A percentile compares a stretch with the other conserved stretches of the same genome.
Conservation (phyloP, 2,888 invertebrate species). For the Conops quadrifasciatus region DNA sequence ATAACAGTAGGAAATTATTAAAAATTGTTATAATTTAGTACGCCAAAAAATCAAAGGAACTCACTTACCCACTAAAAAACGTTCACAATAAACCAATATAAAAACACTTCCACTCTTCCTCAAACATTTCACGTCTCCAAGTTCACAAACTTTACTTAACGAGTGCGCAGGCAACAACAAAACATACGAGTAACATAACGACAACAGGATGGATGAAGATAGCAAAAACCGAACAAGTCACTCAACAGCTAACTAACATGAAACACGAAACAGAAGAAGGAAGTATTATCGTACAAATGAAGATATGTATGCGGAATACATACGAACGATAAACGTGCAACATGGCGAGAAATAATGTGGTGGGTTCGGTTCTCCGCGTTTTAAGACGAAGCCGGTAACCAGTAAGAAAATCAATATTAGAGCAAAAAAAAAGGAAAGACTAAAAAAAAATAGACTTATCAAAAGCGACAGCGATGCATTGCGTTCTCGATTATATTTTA, state of each 20-base stretch:
- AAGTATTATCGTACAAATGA: not conserved
- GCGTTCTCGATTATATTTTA: not conserved
- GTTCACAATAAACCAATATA: no score
- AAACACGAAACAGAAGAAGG: not conserved
- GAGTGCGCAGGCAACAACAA: no score
- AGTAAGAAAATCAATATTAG: constrained; percentile 20
- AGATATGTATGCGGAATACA: not conserved
- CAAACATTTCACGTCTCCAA: no score
- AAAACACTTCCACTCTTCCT: no score
- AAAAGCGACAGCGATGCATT: not conserved
- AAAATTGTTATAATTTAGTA: no score
- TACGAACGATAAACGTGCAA: not conserved
- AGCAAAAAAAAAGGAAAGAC: not conserved
- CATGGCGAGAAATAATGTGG: not conserved
- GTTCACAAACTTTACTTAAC: no score
- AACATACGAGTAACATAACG: not conserved
- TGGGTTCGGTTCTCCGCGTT: not conserved
- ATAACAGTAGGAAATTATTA: no score
- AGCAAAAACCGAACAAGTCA: not conserved
- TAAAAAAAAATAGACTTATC: not conserved
- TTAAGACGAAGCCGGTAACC: constrained; percentile 8
- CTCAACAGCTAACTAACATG: not conserved
- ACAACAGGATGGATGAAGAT: constrained; percentile 2
- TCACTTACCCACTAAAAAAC: no score
- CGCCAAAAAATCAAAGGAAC: no score